phyloP scores from a whole-genome alignment of 2,113 vertebrate species.

The Seriola quinqueradiata region DNA sequence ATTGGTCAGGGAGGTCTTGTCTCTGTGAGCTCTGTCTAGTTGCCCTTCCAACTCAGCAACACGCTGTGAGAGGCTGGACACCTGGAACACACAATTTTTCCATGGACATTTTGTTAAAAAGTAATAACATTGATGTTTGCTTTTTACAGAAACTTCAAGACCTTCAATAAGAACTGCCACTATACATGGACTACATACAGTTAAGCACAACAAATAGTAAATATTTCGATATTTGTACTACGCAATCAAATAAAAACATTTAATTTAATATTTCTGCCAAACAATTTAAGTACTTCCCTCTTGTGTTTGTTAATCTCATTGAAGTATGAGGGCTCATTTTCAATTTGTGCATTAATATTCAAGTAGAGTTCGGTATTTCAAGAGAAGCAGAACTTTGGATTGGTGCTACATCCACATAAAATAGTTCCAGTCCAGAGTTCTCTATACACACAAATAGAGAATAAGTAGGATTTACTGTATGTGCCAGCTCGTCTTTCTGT shows the following conservation, averaged over 20 bases:
- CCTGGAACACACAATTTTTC: conserved; percentile 74
- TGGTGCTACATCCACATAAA: background rate
- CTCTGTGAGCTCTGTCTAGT: conserved; percentile 85
- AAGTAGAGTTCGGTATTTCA: conserved; percentile 12
- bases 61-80: conserved; percentile 86
- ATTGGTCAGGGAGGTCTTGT: conserved; percentile 85
- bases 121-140: background rate
- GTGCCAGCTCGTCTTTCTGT: conserved; percentile 85
- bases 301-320: background rate
- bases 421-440: background rate
- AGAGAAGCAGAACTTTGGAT: background rate
- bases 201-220: background rate
- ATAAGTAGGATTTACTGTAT: conserved; percentile 81
- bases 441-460: background rate
- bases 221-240: background rate
- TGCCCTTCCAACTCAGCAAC: conserved; percentile 87
- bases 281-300: background rate
- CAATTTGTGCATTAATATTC: background rate
- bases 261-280: no score
- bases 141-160: background rate
- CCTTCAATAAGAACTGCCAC: background rate
- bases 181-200: background rate
- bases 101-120: background rate
- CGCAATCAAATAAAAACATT: no score
- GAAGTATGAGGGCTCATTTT: background rate